These are phyloP conservation scores for Ochotona princeps DNA, from an alignment of 2,113 vertebrate genomes.

Conservation along the genomic window DNA sequence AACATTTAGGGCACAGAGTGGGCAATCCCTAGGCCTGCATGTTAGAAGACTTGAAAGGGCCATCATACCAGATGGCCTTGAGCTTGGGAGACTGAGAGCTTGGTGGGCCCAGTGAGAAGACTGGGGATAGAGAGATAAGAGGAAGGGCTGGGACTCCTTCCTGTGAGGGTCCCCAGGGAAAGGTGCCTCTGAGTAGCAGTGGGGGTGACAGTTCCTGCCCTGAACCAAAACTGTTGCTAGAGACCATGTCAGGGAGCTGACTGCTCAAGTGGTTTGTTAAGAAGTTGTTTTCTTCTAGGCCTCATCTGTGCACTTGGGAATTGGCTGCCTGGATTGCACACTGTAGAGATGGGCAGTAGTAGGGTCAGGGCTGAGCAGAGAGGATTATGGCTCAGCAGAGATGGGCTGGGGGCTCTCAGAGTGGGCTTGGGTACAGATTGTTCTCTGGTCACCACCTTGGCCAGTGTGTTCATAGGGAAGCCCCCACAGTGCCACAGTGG, in stretches of 20 bases:
- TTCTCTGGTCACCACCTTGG: background rate
- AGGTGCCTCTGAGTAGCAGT: background rate
- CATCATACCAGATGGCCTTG: background rate
- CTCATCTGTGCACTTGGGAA: background rate
- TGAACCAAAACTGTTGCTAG: background rate
- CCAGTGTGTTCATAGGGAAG: background rate
- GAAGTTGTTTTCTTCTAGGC: slow-evolving; percentile 1
- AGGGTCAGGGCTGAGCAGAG: background rate
- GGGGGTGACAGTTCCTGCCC: background rate
- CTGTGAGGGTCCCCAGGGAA: background rate
- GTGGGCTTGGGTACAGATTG: background rate
- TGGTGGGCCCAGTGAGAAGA: background rate
- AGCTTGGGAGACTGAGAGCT: background rate
- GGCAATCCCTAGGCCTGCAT: background rate
- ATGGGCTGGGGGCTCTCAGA: background rate
- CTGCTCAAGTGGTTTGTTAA: background rate
- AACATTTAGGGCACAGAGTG: rapidly evolving
- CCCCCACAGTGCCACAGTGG: background rate
- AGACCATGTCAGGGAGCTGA: background rate
- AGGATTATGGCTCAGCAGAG: background rate
- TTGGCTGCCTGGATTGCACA: background rate
- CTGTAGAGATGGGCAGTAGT: too few species aligned
- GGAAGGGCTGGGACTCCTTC: rapidly evolving
- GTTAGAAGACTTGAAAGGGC: background rate
- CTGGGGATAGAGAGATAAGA: background rate